Base-by-base conservation (phyloP, 1,140 invertebrate genomes). In the Drosophila miranda region DNA sequence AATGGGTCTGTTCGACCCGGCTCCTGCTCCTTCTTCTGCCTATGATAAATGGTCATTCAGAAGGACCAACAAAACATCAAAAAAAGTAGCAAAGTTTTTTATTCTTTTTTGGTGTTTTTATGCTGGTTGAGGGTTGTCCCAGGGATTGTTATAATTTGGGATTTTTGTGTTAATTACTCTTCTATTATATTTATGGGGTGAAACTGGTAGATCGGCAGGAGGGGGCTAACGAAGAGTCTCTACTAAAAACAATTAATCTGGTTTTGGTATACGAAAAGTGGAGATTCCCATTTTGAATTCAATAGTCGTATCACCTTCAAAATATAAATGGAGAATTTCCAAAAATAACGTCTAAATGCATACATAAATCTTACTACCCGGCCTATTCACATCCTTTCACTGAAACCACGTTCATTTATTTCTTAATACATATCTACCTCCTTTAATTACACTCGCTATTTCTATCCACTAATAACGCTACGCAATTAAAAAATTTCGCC, bases 151-250 rank as follows among this genome's bases (percentile, higher is more conserved):
- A 87, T 86, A 81, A 75, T 87, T 83, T 87, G 82, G 73, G 82
- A 86, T 81, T 86, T 82, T 81, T 84, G 81, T 87, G 81, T 86
- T 86, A 86, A 86, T 86, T 86, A 86, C 81, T 87, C 64, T 81
- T 77, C 64, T 64, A 86, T 86, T 86, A 87, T 86, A 43, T 78
- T 68, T 68, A 43, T 56, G 63, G 66, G 66, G 66, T 69, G 66
- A 52, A 56, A 69, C 62, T 52, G 66, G 66, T 68, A 68, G 63
- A 68, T 69, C 30, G 63, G 51, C 26, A 26, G 62, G 43, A 16
- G 46, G 58, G 45, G 38, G 16, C 19, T 9, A 30, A 9, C 2
- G 30, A 30, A 30, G 3, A 30, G 30, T 9, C 8, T 30, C 1
- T 19, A 2, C 13, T 2, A 64, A 60, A 67, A 53, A 41, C n/a